Percentiles rank a stretch among this genome's conserved stretches.
Evolutionary conservation across 2,888 invertebrate genomes (phyloP).

Genomic region (Bellardia pandia): DNA sequence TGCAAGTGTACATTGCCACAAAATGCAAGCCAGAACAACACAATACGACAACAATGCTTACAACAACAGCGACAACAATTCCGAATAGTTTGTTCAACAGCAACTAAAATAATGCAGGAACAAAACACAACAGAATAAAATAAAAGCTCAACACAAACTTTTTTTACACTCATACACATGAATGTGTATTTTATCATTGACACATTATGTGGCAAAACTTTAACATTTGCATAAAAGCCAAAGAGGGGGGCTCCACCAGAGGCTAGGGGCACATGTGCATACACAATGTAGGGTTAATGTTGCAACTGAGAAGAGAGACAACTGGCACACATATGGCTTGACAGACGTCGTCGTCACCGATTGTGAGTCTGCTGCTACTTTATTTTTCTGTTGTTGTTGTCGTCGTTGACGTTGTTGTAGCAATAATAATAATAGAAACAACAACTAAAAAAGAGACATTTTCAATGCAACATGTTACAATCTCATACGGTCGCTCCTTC

Average conservation of each 20-base stretch:
- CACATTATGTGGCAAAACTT: slow-evolving; percentile 67
- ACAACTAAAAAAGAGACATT: slow-evolving; percentile 41
- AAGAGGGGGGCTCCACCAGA: slow-evolving; percentile 21
- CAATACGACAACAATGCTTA: slow-evolving; percentile 35
- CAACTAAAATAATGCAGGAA: slow-evolving; percentile 50
- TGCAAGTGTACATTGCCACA: slow-evolving; percentile 59
- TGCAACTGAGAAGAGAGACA: slow-evolving; percentile 63
- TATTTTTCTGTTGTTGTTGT: not conserved
- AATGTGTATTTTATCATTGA: slow-evolving; percentile 62
- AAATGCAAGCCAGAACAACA: slow-evolving; percentile 56
- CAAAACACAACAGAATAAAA: slow-evolving; percentile 28
- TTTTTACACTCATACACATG: slow-evolving; percentile 4
- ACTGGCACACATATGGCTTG: slow-evolving; percentile 71
- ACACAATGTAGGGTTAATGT: slow-evolving; percentile 63
- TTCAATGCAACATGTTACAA: slow-evolving; percentile 66
- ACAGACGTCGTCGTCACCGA: slow-evolving; percentile 57
- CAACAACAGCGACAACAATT: slow-evolving; percentile 48
- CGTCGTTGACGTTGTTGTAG: not conserved
- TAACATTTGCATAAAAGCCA: slow-evolving; percentile 68
- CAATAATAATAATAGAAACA: slow-evolving; percentile 54
- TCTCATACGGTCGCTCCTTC: slow-evolving; percentile 56
- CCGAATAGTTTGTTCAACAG: slow-evolving; percentile 58
- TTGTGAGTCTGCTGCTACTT: slow-evolving; percentile 43
- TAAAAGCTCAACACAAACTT: slow-evolving; percentile 56
- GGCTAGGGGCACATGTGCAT: not conserved